Evolutionary conservation across 2,888 invertebrate genomes (phyloP).

Genomic region (Graphium colonna): DNA sequence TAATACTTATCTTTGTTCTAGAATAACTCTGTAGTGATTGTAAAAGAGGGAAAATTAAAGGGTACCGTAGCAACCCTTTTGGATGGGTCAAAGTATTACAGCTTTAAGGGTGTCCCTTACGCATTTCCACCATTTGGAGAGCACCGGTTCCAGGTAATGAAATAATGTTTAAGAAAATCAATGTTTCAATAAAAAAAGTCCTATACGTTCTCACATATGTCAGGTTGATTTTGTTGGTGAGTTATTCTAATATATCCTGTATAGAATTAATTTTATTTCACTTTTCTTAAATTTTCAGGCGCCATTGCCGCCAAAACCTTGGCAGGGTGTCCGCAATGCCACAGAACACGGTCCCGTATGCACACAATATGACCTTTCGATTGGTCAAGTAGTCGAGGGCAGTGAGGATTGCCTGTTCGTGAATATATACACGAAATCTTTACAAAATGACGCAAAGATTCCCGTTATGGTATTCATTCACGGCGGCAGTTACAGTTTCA

Average conservation of each 20-base stretch:
- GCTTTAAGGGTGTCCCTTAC: slow-evolving; percentile 72
- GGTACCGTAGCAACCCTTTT: slow-evolving; percentile 42
- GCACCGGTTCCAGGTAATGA: slow-evolving; percentile 70
- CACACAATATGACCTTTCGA: slow-evolving; percentile 49
- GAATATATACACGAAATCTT: slow-evolving; percentile 52
- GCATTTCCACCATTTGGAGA: slow-evolving; percentile 72
- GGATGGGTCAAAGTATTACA: slow-evolving; percentile 46
- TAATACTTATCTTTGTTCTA: slow-evolving; percentile 14
- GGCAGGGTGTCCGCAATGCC: slow-evolving; percentile 54
- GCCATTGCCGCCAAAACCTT: slow-evolving; percentile 45
- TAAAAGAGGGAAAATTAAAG: slow-evolving; percentile 48
- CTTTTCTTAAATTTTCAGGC: slow-evolving; percentile 41
- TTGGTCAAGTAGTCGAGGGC: slow-evolving; percentile 39
- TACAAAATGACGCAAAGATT: slow-evolving; percentile 35
- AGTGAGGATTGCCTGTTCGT: slow-evolving; percentile 57
- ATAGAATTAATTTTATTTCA: too few relatives aligned
- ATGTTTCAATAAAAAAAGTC: too few relatives aligned
- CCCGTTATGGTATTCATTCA: slow-evolving; percentile 69
- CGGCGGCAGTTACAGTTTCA: slow-evolving; percentile 58
- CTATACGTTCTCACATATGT: too few relatives aligned
- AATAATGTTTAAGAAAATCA: too few relatives aligned
- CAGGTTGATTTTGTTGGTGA: not conserved
- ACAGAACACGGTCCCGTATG: slow-evolving; percentile 52
- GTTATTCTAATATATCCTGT: not conserved
- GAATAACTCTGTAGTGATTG: slow-evolving; percentile 36